These are phyloP conservation scores for Phalacrocorax brasilianus DNA, from an alignment of 2,113 vertebrate genomes.

Conservation along the genomic window DNA sequence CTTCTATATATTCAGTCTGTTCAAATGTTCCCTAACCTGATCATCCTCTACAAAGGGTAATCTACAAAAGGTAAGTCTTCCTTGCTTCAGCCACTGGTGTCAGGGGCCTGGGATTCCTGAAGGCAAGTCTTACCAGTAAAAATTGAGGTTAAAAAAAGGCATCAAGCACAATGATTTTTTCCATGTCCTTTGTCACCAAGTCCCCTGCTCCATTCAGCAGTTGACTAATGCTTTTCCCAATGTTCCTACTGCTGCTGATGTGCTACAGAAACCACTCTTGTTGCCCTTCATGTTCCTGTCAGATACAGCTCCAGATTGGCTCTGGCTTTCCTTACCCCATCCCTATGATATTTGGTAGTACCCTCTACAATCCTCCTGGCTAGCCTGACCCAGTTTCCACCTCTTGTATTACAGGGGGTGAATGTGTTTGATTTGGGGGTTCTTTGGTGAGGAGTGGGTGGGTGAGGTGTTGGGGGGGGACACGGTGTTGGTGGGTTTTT, in stretches of 20 bases:
- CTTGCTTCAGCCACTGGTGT: neutral
- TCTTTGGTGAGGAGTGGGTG: neutral
- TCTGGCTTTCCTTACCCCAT: neutral
- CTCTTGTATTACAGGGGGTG: neutral
- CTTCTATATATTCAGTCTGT: neutral
- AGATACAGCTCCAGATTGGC: neutral
- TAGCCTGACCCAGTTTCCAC: neutral
- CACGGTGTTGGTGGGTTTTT: neutral
- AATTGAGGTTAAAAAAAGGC: neutral
- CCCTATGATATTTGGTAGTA: accelerated
- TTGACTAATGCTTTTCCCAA: neutral
- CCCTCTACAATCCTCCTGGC: neutral
- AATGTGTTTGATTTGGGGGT: too few relatives aligned
- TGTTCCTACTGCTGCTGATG: neutral
- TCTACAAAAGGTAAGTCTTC: neutral
- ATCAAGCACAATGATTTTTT: neutral
- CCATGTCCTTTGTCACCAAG: neutral
- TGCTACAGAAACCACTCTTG: neutral
- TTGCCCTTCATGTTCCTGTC: neutral
- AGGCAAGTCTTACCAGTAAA: neutral
- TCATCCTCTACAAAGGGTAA: neutral
- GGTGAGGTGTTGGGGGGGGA: too few relatives aligned
- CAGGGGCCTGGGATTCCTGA: neutral
- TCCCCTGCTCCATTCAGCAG: neutral
- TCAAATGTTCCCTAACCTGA: neutral